Base-by-base conservation (phyloP, 2,888 invertebrate species). In the Leptarthrus brevirostris region DNA sequence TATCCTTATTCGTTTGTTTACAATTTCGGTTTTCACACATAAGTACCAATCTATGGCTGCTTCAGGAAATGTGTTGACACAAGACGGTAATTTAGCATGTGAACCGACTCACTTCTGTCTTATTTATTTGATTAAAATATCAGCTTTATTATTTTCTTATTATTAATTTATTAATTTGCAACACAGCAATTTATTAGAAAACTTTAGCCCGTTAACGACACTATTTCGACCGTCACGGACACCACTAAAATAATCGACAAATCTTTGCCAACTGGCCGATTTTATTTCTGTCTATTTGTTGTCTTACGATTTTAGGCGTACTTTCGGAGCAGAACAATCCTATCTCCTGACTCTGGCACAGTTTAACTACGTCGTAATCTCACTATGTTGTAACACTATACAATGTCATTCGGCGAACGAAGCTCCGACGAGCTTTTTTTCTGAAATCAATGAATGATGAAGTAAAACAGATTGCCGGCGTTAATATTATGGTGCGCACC, bases 31-130 rank as follows among this genome's bases (percentile, higher is more conserved):
- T 71, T 72, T 69, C 69, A 66, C 69, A 26, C 49, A n/a, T 47
- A 24, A 16, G 72, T 80, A 80, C 80, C 82, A 85, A 89, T 89
- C 91, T 94, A 95, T 90, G 95, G 95, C 87, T 95, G 95, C 88
- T 95, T 95, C 86, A 95, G 88, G 86, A 95, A 95, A 87, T 95
- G 95, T 85, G 94, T 95, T 85, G 95, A 94, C 79, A 95, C 94
- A 83, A 95, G 90, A 88, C 94, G 92, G 91, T 95, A 91, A 88
- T 93, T 94, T 90, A 95, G 93, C 95, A 95, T 95, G 82, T 83
- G 83, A 81, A 78, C 77, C 40, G 75, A 53, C 72, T 74, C 74
- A 73, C 75, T 75, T 53, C 73, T 69, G 47, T 69, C 52, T 69
- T 30, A 52, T 49, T 69, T 24, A 34, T 30, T 52, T 69, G 30